Base-by-base conservation (phyloP, 2,888 invertebrate species). In the Abscondita cerata region DNA sequence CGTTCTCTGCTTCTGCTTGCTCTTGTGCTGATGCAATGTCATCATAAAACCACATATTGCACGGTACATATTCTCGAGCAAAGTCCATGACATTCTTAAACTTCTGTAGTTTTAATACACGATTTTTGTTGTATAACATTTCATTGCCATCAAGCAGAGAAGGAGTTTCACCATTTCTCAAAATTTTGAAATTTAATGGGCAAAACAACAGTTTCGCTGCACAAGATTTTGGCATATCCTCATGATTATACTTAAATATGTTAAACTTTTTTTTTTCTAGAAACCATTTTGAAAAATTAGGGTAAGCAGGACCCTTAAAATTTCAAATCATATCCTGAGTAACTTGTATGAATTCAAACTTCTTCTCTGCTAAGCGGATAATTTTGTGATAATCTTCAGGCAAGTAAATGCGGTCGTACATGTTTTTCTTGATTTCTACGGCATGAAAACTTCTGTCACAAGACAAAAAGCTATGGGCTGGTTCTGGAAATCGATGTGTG, bases 341-440 rank as follows among this genome's bases (percentile, higher is more conserved):
- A 33, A 51, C 51, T 33, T 38, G 2, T 38, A 52, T 52, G 19
- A 36, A 8, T 52, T 52, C 13, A 34, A 15, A 52, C 12, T 36
- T 36, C 19, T 52, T 52, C 38, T 16, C 38, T 36, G 52, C 18
- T 18, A 13, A 19, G 19, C 12, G 36, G n/a, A 52, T 52, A 38
- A 52, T 52, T 38, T 52, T 52, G n/a, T 38, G 19, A n/a, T 52
- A 36, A n/a, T 52, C 52, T 52, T 38, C 5, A 18, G 38, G 52
- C 20, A 52, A 52, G 38, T 52, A 52, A 33, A 51, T 51, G 11
- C 36, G 8, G 20, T 51, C 18, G 8, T 52, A 16, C 38, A 12
- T 31, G 20, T 52, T 38, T 20, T 52, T 52, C 19, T 52, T 52
- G 12, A 52, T 36, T 12, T 52, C 52, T 15, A 36, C 38, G 16